Base-by-base conservation (phyloP, 2,888 invertebrate genomes). In the Drosophila buzzatii region DNA sequence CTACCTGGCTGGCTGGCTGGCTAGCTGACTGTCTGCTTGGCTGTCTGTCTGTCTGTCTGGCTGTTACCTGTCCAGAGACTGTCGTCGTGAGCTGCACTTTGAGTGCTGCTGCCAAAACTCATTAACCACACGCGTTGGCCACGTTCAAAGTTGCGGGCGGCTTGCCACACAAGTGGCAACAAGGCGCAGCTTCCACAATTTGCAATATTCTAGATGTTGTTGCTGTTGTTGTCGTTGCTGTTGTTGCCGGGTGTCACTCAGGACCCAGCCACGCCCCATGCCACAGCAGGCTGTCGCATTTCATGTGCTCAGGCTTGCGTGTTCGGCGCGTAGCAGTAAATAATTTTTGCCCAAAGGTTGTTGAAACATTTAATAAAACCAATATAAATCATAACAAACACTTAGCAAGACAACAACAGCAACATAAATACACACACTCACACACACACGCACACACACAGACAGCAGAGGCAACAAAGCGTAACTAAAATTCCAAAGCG, bases 291-390 rank as follows among this genome's bases (percentile, higher is more conserved):
- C 64, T 74, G 74, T 59, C 61, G 61, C 65, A 59, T 56, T 72
- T 66, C 45, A 58, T 70, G 81, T 81, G 73, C 53, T 70, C 73
- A 67, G 77, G 10, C 60, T 70, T 77, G 85, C 77, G 75, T 82
- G 74, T 67, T 42, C 62, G 55, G 27, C 52, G 53, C 51, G 55
- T 71, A 69, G 90, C 86, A 86, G 86, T 86, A 86, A 86, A 86
- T 86, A 85, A 86, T 86, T 88, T 83, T 88, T 70, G 77, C 86
- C 82, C 80, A 85, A 90, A 88, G 81, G 81, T 88, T 89, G 92
- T 90, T 92, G 92, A 91, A 91, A 91, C 91, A 91, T 91, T 91
- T 91, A 92, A 91, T 91, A 91, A 91, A 92, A 91, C 91, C 90
- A 89, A 91, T 90, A 91, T 92, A 91, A 92, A 91, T 91, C 91